Base-by-base conservation (phyloP, 2,888 invertebrate species). In the Netelia melanura region DNA sequence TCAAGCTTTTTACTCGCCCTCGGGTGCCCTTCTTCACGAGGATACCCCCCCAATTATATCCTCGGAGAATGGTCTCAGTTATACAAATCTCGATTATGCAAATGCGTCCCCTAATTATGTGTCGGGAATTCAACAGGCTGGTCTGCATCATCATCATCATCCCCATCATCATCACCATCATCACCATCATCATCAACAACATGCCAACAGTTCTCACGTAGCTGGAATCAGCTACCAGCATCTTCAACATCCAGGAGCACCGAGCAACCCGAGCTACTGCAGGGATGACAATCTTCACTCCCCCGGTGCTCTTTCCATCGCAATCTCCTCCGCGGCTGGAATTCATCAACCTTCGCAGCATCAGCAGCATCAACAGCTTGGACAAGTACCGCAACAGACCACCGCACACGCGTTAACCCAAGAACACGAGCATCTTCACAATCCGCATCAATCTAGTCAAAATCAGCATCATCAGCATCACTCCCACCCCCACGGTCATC, bases 61-160 rank as follows among this genome's bases (percentile, higher is more conserved):
- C 91, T 97, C 97, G 0, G 97, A 97, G 91, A 96, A 97, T 61
- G 98, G 98, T 0, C 95, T 98, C 83, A 98, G 98, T 93, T 98
- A 98, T 93, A 98, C 98, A 0, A 98, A 98, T 93, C 94, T 98
- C 89, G 98, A 98, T 93, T 98, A 97, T 90, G 95, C 96, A 3
- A 93, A 94, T 75, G 92, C 94, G 91, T 85, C 92, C 43, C 88
- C 91, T 86, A 77, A 90, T 67, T 85, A 85, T 56, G 78, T 71
- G 8, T 74, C 84, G n/a, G 84, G 81, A 14, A 71, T 83, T 85
- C 93, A 95, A 6, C 90, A 91, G 21, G 67, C 81, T 87, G 14
- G 79, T 88, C 64, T 92, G 90, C 87, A 96, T 83, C 94, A 95
- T 86, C 95, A 95, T 0, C 95, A 95, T 58, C 88, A 30, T 30